A percentile compares a stretch with the other conserved stretches of the same genome.
These are phyloP conservation scores for Siniperca chuatsi DNA, from an alignment of 2,113 vertebrate genomes.

Conservation along the genomic window DNA sequence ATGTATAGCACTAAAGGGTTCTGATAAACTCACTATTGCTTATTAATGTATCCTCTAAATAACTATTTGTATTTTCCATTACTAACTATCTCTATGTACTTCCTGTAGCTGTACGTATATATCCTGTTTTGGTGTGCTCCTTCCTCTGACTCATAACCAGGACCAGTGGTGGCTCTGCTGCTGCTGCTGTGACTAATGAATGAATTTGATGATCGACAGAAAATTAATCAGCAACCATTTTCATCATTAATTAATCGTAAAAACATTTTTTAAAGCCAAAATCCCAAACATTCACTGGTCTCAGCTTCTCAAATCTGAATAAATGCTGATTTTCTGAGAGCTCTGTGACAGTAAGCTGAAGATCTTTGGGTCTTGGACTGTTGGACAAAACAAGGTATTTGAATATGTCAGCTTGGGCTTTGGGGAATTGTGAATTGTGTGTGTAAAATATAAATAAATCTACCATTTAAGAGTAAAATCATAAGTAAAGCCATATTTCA, in stretches of 20 bases:
- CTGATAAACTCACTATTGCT: not conserved
- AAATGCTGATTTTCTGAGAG: no score
- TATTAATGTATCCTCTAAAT: not conserved
- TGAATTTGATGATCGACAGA: not conserved
- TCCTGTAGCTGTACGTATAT: not conserved
- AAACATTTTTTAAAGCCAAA: not conserved
- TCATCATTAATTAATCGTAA: not conserved
- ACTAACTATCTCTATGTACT: not conserved
- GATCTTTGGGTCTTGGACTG: not conserved
- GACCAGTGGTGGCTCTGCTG: not conserved
- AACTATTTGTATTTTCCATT: not conserved
- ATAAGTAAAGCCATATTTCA: not conserved
- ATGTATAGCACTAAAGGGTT: not conserved
- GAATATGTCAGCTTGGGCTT: no score
- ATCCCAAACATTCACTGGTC: not conserved
- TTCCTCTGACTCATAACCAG: not conserved
- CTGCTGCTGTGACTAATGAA: not conserved
- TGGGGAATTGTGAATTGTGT: no score
- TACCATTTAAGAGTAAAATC: no score
- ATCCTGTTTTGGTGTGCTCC: not conserved
- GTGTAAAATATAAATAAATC: not conserved
- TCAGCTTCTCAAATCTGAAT: not conserved
- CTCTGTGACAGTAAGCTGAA: not conserved
- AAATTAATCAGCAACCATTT: not conserved
- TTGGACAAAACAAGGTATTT: no score